Evolutionary conservation across 2,797 vertebrate species (phyloP), one percentile per base, ranked within the genome.

Genomic region (Distichodus sexfasciatus): DNA sequence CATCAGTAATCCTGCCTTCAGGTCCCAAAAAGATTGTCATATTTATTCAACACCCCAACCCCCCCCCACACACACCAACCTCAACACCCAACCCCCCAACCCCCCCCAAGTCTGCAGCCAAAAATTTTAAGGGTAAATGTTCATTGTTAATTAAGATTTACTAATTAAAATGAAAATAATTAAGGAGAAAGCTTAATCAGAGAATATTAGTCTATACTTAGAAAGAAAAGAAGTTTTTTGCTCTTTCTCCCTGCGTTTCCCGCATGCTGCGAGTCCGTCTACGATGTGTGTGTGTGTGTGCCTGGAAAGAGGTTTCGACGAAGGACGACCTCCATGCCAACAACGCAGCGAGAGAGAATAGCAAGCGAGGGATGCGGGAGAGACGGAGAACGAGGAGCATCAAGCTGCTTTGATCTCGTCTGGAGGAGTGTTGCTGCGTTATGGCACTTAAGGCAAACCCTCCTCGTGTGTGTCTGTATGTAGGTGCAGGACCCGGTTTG

Each of bases 131-230:
- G 93, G 93, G 94, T 96, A 94, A 95, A 94, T 93, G 93, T 95
- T 96, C 92, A 93, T 94, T 94, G 92, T 98, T 98, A 98, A 96
- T 97, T 98, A 97, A 96, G 93, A 93, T 93, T 95, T 96, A 95
- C 92, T 95, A 97, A 96, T 98, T 98, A 96, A 96, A 93, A 91
- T 90, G 91, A 91, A 96, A 96, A 96, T 96, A 95, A 97, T 95
- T 96, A 94, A 94, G 87, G 83, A 93, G 92, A 96, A 93, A 88
- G 91, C 94, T 94, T 94, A 95, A 92, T 93, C 92, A 92, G 92
- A 91, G 93, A 97, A 92, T 95, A 94, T 89, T 92, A 93, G 90
- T 86, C 92, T 92, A 82, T 89, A 91, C 87, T 90, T 88, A 88
- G 87, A 94, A 91, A 94, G 89, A 95, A 94, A 95, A 90, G 89